phyloP scores from a whole-genome alignment of 2,797 vertebrate species.

The Euphonia xanthogaster region DNA sequence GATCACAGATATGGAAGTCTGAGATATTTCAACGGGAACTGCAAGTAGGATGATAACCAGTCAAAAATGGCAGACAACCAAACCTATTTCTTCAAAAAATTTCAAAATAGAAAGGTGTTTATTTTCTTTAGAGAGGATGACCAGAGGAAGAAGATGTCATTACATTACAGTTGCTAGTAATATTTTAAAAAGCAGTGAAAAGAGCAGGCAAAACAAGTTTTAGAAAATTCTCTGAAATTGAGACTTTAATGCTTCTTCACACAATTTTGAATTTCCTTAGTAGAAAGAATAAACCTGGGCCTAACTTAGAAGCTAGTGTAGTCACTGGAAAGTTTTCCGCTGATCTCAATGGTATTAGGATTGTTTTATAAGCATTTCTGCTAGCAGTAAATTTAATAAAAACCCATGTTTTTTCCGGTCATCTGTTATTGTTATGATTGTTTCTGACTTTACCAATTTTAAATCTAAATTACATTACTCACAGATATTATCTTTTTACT shows the following conservation, averaged over 20 bases:
- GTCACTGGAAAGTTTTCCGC: not conserved
- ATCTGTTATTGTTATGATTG: not conserved
- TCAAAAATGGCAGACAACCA: conserved; percentile 38
- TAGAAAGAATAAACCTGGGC: not conserved
- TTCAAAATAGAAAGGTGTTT: not conserved
- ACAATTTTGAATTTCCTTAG: not conserved
- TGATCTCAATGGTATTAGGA: not conserved
- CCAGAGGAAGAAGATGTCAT: not conserved
- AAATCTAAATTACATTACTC: not conserved
- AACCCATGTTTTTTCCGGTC: not conserved
- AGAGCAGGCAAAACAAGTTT: not conserved
- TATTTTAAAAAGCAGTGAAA: not conserved
- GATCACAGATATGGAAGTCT: conserved; percentile 53
- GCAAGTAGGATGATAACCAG: conserved; percentile 8
- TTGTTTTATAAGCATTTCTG: not conserved
- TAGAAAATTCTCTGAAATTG: not conserved
- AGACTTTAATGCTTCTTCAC: not conserved
- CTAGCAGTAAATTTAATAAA: not conserved
- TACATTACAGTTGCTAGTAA: not conserved
- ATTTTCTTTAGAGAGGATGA: not conserved
- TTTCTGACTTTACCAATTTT: not conserved
- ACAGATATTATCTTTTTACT: not conserved
- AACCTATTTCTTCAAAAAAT: not conserved
- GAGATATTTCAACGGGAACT: conserved; percentile 4
- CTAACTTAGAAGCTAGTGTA: not conserved